Evolutionary conservation across 2,797 vertebrate genomes (phyloP), one percentile per base, ranked within the genome.

Genomic region (Triplophysa bombifrons): DNA sequence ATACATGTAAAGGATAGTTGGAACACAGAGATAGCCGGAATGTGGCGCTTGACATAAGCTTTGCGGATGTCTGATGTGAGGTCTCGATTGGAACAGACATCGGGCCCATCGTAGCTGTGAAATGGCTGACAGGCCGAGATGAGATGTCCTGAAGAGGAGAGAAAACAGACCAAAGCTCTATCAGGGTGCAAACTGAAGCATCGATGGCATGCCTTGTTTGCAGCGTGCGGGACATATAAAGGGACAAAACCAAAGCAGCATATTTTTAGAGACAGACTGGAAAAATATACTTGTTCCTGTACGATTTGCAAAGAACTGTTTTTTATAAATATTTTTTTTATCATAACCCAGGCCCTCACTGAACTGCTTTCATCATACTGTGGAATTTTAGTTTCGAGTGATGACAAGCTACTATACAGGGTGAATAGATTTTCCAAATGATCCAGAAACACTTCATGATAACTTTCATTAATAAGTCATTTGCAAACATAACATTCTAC

Each of bases 1-100:
- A 83, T 78, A 87, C 44, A 60, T 80, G 73, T 80, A 76, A 82
- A 74, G 41, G 25, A 68, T 72, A 25, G 76, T 55, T 50, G 77
- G 69, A 60, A 60, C 68, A 70, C 22, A 38, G 72, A 16, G 72
- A 41, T 80, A 67, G 50, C 53, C 56, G 0, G 48, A 80, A 74
- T 66, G 51, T 12, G 25, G 3, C 25, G 25, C 3, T 2, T 27
- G 25, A 27, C 25, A 27, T 74, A 11, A 73, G 30, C 74, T 80
- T 44, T 73, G 61, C 78, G 66, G 27, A 73, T 74, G 71, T 41
- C 63, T 67, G 77, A 74, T 68, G 46, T 38, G 20, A 27, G 46
- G 73, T 30, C 56, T 55, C 4, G 11, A 63, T 50, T 55, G 22
- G 27, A 63, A 64, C 50, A 80, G 69, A 80, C 61, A 56, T 55